Percentiles rank a stretch among this genome's conserved stretches.
phyloP scores from a whole-genome alignment of 2,888 invertebrate species.

The Drosophila neutralis region DNA sequence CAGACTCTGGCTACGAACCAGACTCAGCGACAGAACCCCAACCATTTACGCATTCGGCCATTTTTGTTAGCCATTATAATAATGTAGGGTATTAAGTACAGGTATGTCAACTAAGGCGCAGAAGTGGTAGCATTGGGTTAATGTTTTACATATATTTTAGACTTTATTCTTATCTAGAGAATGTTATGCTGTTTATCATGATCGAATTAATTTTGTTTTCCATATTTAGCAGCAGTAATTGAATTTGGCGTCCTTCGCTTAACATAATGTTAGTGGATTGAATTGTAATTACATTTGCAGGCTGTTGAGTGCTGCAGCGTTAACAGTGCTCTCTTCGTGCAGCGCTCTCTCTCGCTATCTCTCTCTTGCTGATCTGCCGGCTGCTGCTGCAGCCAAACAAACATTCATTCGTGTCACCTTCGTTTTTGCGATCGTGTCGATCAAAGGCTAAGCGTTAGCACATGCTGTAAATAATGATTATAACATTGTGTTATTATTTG shows the following conservation, averaged over 20 bases:
- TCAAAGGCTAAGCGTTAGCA: neutral
- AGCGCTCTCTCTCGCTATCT: neutral
- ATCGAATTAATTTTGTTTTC: too few relatives aligned
- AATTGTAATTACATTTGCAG: neutral
- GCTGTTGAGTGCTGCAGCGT: neutral
- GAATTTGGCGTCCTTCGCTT: neutral
- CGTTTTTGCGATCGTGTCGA: neutral
- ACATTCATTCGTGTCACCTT: neutral
- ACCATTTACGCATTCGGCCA: conserved; percentile 49
- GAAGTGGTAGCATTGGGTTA: neutral
- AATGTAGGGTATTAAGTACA: conserved; percentile 29
- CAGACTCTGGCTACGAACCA: conserved; percentile 2
- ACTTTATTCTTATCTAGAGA: neutral
- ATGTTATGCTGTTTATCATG: neutral
- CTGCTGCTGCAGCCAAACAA: neutral
- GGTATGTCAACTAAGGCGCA: neutral
- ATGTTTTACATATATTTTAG: neutral
- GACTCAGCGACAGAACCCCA: conserved; percentile 10
- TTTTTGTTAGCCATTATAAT: conserved; percentile 57
- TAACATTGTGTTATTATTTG: neutral
- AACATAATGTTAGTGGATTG: neutral
- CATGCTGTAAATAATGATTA: neutral
- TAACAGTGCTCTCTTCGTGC: neutral
- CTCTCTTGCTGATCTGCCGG: neutral
- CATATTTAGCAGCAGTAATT: neutral